Percentiles rank a stretch among this genome's conserved stretches.
Conservation (phyloP, 2,797 vertebrate genomes). For the Alcedo atthis region DNA sequence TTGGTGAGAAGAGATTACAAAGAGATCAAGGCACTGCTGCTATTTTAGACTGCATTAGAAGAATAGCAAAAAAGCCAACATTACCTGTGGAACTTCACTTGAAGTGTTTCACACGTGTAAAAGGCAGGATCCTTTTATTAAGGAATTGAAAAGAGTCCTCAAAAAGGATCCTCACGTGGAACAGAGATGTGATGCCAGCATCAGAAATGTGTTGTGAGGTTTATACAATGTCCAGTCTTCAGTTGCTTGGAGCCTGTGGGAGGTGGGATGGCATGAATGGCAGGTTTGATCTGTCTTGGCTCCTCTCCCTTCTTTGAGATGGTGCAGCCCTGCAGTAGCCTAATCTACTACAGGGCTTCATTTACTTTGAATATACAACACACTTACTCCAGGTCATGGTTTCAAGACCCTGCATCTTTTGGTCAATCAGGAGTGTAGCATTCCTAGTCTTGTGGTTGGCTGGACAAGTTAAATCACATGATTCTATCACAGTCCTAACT, state of each 20-base stretch:
- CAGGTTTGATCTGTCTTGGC: background rate
- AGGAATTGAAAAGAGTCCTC: background rate
- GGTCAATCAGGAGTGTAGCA: background rate
- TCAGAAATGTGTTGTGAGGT: background rate
- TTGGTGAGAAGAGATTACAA: conserved; percentile 61
- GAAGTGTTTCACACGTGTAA: background rate
- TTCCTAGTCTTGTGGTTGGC: background rate
- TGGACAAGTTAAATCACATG: background rate
- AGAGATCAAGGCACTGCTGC: conserved; percentile 26
- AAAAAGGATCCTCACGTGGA: background rate
- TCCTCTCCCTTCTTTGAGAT: background rate
- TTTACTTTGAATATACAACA: background rate
- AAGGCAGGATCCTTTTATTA: background rate
- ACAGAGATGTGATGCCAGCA: background rate
- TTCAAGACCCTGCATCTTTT: background rate
- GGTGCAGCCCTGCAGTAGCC: background rate
- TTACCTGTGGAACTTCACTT: background rate
- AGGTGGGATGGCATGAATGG: background rate
- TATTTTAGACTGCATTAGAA: conserved; percentile 37
- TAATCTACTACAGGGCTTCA: background rate
- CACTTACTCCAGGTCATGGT: background rate
- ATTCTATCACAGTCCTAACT: background rate
- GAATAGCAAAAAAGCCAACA: background rate
- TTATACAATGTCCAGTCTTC: background rate
- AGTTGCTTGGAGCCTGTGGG: background rate